Base-by-base conservation (phyloP, 2,888 invertebrate species). In the Erebia palarica region DNA sequence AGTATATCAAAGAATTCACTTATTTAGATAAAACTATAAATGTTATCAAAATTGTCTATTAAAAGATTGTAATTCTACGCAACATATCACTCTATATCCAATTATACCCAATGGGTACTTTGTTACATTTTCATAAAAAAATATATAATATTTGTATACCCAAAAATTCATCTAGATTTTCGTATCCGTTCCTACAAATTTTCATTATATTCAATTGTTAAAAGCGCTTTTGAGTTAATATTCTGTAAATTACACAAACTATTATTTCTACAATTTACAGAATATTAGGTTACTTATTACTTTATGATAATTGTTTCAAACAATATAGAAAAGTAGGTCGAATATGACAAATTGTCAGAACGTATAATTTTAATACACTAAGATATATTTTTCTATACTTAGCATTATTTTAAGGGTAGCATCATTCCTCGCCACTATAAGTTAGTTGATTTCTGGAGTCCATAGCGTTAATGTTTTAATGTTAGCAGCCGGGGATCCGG, bases 381-480 rank as follows among this genome's bases (percentile, higher is more conserved):
- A 64, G 69, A 66, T 71, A 77, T 77, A 77, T 75, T 75, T 77
- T 77, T 75, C 68, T 76, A 75, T 69, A 72, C 64, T 74, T 69
- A 68, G 72, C 66, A 55, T 69, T 72, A 47, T 16, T 70, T 72
- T 60, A 59, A 27, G 49, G 60, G 57, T 69, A 71, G 69, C 69
- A 13, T 58, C 51, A 21, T 67, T 67, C 58, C 58, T 66, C 59
- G 69, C 59, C 63, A 59, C 59, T 42, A 63, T 64, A 67, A 49
- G 53, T 75, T 68, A 73, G 63, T 73, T 73, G 51, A 59, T 59
- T 68, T 71, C 51, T 65, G 64, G 47, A 68, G 67, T 71, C 67
- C 70, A 71, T 71, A 71, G 69, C 58, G 64, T 75, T 63, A 67
- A 75, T 75, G 83, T 81, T 80, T 79, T 71, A 76, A 75, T 80